Percentiles rank a stretch among this genome's conserved stretches.
These are phyloP conservation scores for Echinops telfairi DNA, from an alignment of 2,113 vertebrate genomes.

Conservation along the genomic window DNA sequence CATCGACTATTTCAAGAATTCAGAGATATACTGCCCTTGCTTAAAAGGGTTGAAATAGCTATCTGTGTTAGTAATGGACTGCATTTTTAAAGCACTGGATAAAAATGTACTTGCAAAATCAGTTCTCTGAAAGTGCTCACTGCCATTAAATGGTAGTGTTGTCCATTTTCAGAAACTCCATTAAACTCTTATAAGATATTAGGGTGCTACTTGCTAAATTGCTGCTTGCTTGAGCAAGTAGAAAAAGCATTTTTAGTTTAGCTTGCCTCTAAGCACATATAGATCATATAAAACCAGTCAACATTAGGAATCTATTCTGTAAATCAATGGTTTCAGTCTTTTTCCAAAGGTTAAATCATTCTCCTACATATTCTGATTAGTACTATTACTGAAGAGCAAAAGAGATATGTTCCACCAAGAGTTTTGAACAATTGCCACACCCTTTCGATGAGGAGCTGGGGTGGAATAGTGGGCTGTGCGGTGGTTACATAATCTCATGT, in stretches of 20 bases:
- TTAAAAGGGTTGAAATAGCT: conserved; percentile 55
- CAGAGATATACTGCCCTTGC: neutral
- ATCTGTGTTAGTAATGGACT: neutral
- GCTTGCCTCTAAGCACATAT: neutral
- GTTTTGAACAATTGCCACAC: neutral
- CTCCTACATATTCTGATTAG: neutral
- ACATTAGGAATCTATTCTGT: neutral
- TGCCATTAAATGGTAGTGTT: conserved; percentile 44
- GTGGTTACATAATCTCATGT: too few species aligned
- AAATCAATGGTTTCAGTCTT: neutral
- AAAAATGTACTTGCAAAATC: conserved; percentile 34
- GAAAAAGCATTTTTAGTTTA: conserved; percentile 26
- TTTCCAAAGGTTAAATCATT: neutral
- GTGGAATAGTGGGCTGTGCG: too few species aligned
- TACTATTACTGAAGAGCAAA: neutral
- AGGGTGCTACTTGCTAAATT: conserved; percentile 55
- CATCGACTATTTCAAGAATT: neutral
- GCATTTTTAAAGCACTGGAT: conserved; percentile 40
- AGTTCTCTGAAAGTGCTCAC: conserved; percentile 28
- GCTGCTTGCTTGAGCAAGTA: conserved; percentile 14
- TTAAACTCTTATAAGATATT: conserved; percentile 54
- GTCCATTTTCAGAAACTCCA: conserved; percentile 56
- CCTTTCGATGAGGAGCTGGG: neutral
- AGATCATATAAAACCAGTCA: neutral
- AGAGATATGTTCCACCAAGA: neutral